Evolutionary conservation across 2,113 vertebrate genomes (phyloP).

Genomic region (Loxodonta africana): DNA sequence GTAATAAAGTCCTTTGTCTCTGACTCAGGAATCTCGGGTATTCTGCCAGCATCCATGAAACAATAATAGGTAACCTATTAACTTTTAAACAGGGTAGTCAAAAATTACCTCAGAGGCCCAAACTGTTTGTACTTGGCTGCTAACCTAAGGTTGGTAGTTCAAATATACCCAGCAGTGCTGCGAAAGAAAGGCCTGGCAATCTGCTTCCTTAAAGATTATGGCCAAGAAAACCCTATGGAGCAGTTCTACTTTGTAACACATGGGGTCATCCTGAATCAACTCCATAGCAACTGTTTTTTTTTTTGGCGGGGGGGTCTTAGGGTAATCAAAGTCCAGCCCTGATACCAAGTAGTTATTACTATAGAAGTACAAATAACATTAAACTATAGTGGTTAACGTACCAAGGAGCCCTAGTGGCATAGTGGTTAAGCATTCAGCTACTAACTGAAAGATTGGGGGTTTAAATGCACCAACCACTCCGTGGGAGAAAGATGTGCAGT

Average conservation of each 20-base stretch:
- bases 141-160: too few species aligned
- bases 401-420: not conserved
- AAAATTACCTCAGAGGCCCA: not conserved
- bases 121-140: too few species aligned
- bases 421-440: not conserved
- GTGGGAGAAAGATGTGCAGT: not conserved
- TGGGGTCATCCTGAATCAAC: not conserved
- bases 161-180: not conserved
- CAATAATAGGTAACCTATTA: not conserved
- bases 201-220: not conserved
- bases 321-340: not conserved
- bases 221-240: not conserved
- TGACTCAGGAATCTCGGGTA: not conserved
- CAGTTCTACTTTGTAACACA: not conserved
- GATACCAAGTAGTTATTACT: not conserved
- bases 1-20: not conserved
- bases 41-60: not conserved
- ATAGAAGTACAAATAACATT: slow-evolving; percentile 26
- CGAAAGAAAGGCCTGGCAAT: not conserved
- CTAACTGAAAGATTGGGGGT: not conserved
- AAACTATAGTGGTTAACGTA: not conserved
- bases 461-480: not conserved
- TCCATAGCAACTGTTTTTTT: not conserved
- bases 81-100: not conserved
- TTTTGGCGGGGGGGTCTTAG: not conserved